Conservation (phyloP, 2,888 invertebrate genomes). For the Agrotis ipsilon region DNA sequence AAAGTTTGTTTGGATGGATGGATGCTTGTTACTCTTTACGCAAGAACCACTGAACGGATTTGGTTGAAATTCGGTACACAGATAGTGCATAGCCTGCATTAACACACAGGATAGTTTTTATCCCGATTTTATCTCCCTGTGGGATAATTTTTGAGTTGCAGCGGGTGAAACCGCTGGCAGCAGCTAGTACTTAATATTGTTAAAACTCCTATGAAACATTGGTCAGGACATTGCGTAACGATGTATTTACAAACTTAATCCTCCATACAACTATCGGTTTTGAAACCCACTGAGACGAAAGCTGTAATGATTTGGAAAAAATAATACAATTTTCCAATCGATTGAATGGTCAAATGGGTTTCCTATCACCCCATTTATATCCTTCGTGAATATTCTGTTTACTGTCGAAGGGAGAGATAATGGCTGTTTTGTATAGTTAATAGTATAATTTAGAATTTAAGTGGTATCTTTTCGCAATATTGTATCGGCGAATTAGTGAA, state of each 20-base stretch:
- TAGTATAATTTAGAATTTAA: constrained; percentile 17
- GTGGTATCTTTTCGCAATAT: constrained; percentile 19
- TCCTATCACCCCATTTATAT: constrained; percentile 20
- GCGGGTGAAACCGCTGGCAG: too few relatives aligned
- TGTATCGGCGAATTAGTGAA: constrained; percentile 10
- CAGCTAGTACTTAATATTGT: too few relatives aligned
- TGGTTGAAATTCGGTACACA: too few relatives aligned
- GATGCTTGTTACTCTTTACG: too few relatives aligned
- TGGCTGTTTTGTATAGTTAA: constrained; percentile 18
- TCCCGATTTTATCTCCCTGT: too few relatives aligned
- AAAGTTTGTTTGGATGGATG: too few relatives aligned
- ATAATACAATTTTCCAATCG: constrained; percentile 64
- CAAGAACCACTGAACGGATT: too few relatives aligned
- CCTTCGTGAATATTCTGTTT: constrained; percentile 30
- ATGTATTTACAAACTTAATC: constrained; percentile 44
- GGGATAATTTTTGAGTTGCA: too few relatives aligned
- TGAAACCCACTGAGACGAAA: constrained; percentile 40
- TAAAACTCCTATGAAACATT: neutral
- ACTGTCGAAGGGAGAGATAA: constrained; percentile 35
- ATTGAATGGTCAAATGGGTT: constrained; percentile 56
- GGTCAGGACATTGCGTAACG: neutral
- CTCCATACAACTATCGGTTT: constrained; percentile 25
- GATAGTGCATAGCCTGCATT: too few relatives aligned
- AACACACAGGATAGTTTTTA: too few relatives aligned
- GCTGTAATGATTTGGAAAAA: constrained; percentile 64